phyloP scores from a whole-genome alignment of 2,888 invertebrate genomes.

The Epirrhoe alternata region DNA sequence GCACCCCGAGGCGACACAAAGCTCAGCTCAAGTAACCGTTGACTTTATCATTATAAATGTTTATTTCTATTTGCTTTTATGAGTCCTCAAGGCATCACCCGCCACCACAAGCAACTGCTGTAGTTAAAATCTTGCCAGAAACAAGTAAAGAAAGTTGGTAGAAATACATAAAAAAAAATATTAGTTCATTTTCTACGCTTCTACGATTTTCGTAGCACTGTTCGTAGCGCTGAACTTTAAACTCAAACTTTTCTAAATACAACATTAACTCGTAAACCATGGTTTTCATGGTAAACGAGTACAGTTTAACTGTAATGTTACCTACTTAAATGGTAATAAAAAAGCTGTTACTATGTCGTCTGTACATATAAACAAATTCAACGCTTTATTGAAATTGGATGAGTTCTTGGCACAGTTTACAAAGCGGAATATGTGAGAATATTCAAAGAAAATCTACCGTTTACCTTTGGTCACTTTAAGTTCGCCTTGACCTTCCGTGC shows the following conservation, averaged over 20 bases:
- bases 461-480: conserved; percentile 30
- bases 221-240: not conserved
- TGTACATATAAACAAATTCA: not conserved
- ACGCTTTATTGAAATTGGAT: not conserved
- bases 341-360: not conserved
- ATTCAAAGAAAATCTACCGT: conserved; percentile 6
- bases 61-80: conserved; percentile 27
- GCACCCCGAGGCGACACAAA: conserved; percentile 28
- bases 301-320: not conserved
- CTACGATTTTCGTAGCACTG: not conserved
- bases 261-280: not conserved
- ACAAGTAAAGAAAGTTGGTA: not conserved
- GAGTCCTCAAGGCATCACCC: conserved; percentile 9
- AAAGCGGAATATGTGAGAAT: conserved; percentile 7
- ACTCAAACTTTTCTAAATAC: not conserved
- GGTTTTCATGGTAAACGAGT: not conserved
- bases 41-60: conserved; percentile 28
- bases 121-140: conserved; percentile 5
- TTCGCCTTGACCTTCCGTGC: conserved; percentile 41
- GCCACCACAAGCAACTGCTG: conserved; percentile 11
- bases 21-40: conserved; percentile 25
- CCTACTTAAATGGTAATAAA: not conserved
- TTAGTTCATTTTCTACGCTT: not conserved
- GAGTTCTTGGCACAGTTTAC: not conserved
- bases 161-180: too few relatives aligned